Conservation (phyloP, 2,888 invertebrate genomes). For the Aspidapion aeneum region DNA sequence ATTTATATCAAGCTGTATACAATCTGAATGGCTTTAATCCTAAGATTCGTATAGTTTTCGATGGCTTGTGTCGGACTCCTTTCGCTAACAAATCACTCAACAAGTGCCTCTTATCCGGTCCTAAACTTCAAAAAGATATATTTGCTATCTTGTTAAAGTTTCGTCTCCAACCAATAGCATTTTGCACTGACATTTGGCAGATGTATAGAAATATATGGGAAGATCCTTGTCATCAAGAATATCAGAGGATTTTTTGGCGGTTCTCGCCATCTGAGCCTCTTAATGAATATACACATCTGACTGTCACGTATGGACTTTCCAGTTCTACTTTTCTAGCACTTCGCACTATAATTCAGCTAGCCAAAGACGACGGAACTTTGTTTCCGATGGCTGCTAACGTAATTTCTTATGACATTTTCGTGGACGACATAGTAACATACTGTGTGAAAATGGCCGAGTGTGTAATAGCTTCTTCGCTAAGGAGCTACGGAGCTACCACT, state of each 20-base stretch:
- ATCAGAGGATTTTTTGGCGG: neutral
- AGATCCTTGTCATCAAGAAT: neutral
- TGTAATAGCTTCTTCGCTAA: too few relatives aligned
- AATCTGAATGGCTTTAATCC: neutral
- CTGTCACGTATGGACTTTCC: neutral
- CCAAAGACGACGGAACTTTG: neutral
- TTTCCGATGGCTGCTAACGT: neutral
- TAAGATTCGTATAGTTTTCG: too few relatives aligned
- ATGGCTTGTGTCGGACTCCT: neutral
- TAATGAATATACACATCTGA: neutral
- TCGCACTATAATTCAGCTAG: neutral
- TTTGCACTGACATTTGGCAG: neutral
- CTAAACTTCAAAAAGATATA: neutral
- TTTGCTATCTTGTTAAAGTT: neutral
- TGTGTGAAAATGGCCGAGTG: too few relatives aligned
- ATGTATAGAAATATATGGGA: neutral
- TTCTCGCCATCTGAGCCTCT: neutral
- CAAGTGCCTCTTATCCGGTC: neutral
- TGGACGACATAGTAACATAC: neutral
- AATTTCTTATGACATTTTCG: neutral
- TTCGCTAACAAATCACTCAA: neutral
- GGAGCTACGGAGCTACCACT: too few relatives aligned
- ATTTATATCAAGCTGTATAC: neutral
- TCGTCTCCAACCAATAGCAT: neutral
- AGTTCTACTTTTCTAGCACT: neutral